Base-by-base conservation (phyloP, 2,113 vertebrate species). In the Holacanthus passer region DNA sequence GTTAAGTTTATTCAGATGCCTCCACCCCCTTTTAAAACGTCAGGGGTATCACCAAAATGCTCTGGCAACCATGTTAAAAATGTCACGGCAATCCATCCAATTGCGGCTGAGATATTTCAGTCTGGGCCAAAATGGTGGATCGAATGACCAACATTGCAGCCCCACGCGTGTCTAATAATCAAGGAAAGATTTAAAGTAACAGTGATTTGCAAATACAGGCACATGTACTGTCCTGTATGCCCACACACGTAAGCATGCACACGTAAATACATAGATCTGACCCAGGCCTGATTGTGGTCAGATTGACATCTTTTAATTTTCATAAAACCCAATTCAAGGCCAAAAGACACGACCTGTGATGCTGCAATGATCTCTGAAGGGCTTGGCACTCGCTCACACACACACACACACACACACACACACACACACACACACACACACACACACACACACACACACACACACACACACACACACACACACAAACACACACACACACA, bases 271-370 rank as follows among this genome's bases (percentile, higher is more conserved):
- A 72, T 53, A 59, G 7, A 64, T 77, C 43, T 70, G 76, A 85
- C 48, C 37, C 58, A 37, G 9, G 37, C 11, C 9, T 9, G 29
- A 41, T 19, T 56, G n/a, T 55, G 24, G 12, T 62, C 50, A 56
- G 77, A 31, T 81, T 89, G 82, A 81, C 69, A 73, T 59, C 32
- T 84, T 92, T 83, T 89, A 65, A 91, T 92, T 93, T 87, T 79
- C 63, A 78, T 91, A 88, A 90, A 90, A 87, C 68, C 72, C 37
- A 69, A 11, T 39, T 47, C 19, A 11, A 76, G 58, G 87, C 20
- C 69, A 87, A 43, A 76, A 50, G 48, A 60, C 60, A 74, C 63
- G 82, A 85, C 77, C 86, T 75, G 37, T 79, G 77, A 79, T 35
- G 52, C 64, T 78, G 11, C 66, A 64, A 81, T 66, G 41, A 89